Evolutionary conservation across 2,888 invertebrate species (phyloP).

Genomic region (Scaeva pyrastri): DNA sequence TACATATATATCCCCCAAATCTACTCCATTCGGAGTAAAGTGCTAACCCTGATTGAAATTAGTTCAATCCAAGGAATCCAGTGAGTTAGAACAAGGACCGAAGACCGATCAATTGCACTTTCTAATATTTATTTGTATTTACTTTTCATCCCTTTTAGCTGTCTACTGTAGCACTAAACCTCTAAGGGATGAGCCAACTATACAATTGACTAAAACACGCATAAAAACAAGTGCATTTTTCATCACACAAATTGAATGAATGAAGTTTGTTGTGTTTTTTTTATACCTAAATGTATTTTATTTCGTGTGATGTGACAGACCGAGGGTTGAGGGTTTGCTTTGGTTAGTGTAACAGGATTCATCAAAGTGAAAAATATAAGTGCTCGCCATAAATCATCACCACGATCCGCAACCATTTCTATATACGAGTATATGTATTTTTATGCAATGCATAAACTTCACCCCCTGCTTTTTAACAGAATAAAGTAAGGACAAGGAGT

Average conservation of each 20-base stretch:
- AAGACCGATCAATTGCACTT: conserved; percentile 51
- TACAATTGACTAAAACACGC: conserved; percentile 28
- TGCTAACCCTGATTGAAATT: not conserved
- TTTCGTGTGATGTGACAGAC: not conserved
- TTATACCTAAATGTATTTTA: no score
- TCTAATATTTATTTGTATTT: conserved; percentile 63
- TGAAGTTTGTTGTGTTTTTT: not conserved
- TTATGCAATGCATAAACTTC: conserved; percentile 8
- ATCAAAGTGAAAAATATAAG: conserved; percentile 75
- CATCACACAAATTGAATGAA: conserved; percentile 72
- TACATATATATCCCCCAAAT: not conserved
- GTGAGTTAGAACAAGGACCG: no score
- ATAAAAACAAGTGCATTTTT: conserved; percentile 74
- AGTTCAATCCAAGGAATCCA: conserved; percentile 2
- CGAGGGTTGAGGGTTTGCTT: conserved; percentile 32
- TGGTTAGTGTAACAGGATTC: conserved; percentile 57
- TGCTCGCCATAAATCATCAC: conserved; percentile 71
- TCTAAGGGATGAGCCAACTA: not conserved
- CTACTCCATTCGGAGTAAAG: not conserved
- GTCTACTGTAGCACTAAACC: conserved; percentile 47
- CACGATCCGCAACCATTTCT: conserved; percentile 1
- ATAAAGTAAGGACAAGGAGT: conserved; percentile 23
- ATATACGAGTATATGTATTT: not conserved
- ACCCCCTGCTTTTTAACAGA: not conserved
- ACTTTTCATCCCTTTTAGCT: conserved; percentile 64